Evolutionary conservation across 2,797 vertebrate genomes (phyloP), one percentile per base, ranked within the genome.

Genomic region (Galaxias olidus): DNA sequence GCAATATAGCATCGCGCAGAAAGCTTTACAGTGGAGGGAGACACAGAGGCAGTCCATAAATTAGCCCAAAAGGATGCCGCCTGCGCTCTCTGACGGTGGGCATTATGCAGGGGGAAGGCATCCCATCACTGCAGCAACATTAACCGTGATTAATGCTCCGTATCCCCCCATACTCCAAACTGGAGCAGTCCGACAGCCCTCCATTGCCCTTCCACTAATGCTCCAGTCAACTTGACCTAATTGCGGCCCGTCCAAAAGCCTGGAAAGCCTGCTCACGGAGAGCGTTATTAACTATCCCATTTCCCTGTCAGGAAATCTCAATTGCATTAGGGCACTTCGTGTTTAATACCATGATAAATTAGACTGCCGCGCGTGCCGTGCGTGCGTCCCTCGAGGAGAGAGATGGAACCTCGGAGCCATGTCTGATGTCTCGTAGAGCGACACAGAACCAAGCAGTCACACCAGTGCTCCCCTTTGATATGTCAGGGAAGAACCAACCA

Each of bases 291-390:
- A 88, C 79, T 76, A 77, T 77, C 83, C 75, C 69, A 85, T 90
- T 90, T 81, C 77, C 75, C 76, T 77, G 70, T 86, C 79, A 73
- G 81, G 82, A 87, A 85, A 85, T 84, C 70, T 72, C 86, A 82
- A 77, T 87, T 73, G 82, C 84, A 82, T 86, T 84, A 82, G 80
- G 81, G 76, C 80, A 78, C 89, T 89, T 86, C 75, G 77, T 81
- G 81, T 91, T 89, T 87, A 87, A 87, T 81, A 79, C 83, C 80
- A 84, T 86, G 78, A 88, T 89, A 89, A 91, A 92, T 87, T 88
- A 86, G 71, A n/a, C n/a, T n/a, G n/a, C n/a, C n/a, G n/a, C n/a
- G n/a, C n/a, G n/a, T n/a, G n/a, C n/a, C 81, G 79, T 75, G 78
- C 66, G 61, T 72, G 74, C 69, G 74, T 85, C 77, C 75, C 66